Evolutionary conservation across 2,888 invertebrate genomes (phyloP).

Genomic region (Ceramica pisi): DNA sequence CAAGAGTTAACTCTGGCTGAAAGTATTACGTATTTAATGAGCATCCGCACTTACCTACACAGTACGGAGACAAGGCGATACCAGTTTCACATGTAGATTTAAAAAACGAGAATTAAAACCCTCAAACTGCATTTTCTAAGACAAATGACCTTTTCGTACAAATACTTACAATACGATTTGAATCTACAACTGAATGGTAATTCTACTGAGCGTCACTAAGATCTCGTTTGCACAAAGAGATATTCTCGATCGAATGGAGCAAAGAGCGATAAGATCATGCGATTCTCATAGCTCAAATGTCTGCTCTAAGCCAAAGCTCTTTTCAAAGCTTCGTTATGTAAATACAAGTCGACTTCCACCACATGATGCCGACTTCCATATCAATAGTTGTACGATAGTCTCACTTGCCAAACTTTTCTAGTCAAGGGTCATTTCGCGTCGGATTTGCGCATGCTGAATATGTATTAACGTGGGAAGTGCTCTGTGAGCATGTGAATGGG

Average conservation of each 20-base stretch:
- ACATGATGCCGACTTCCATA: conserved; percentile 22
- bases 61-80: not conserved
- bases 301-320: conserved; percentile 27
- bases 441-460: conserved; percentile 30
- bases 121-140: not conserved
- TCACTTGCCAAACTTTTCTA: conserved; percentile 33
- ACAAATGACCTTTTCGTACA: not conserved
- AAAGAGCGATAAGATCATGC: conserved; percentile 46
- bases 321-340: conserved; percentile 43
- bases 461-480: conserved; percentile 24
- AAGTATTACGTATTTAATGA: too few relatives aligned
- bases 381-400: conserved; percentile 33
- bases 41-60: not conserved
- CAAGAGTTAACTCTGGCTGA: too few relatives aligned
- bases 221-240: conserved; percentile 41
- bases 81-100: not conserved
- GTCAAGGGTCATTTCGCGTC: conserved; percentile 39
- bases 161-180: not conserved
- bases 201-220: conserved; percentile 22
- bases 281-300: conserved; percentile 31
- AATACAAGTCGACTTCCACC: conserved; percentile 29
- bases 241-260: conserved; percentile 24
- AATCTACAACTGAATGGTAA: not conserved
- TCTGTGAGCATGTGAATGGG: conserved; percentile 20
- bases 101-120: not conserved